phyloP scores from a whole-genome alignment of 2,888 invertebrate genomes.

The Salticus scenicus region DNA sequence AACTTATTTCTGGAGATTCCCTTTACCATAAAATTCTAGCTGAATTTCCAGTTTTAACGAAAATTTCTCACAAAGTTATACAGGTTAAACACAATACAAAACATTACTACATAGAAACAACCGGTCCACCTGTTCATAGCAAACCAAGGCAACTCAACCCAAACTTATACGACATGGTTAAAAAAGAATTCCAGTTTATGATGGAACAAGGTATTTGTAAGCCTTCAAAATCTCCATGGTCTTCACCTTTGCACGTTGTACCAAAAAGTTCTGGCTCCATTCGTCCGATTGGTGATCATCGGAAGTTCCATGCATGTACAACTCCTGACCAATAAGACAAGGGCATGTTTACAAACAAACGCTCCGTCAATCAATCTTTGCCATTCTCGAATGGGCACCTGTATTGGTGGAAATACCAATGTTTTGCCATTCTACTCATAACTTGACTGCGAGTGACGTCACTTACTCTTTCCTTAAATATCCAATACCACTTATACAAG shows the following conservation, averaged over 20 bases:
- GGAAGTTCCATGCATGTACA: background rate
- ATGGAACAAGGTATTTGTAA: background rate
- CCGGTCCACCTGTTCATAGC: conserved; percentile 4
- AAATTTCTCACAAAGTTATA: background rate
- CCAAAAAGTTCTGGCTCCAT: background rate
- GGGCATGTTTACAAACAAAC: no score
- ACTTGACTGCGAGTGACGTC: no score
- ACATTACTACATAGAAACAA: conserved; percentile 15
- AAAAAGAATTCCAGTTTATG: conserved; percentile 19
- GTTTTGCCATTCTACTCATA: no score
- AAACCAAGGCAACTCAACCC: conserved; percentile 1
- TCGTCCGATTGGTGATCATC: background rate
- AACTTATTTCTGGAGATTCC: conserved; percentile 4
- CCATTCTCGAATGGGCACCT: no score
- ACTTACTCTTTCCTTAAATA: no score
- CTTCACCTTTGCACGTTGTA: conserved; percentile 2
- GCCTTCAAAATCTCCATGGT: background rate
- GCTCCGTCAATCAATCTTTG: no score
- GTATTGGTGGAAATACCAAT: no score
- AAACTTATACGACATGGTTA: background rate
- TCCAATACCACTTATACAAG: conserved; percentile 7
- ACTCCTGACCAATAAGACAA: background rate
- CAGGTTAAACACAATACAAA: background rate
- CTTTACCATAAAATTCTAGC: conserved; percentile 1
- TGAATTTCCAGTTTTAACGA: conserved; percentile 10